These are phyloP conservation scores for Puntigrus tetrazona DNA, from an alignment of 2,113 vertebrate genomes.

Conservation along the genomic window DNA sequence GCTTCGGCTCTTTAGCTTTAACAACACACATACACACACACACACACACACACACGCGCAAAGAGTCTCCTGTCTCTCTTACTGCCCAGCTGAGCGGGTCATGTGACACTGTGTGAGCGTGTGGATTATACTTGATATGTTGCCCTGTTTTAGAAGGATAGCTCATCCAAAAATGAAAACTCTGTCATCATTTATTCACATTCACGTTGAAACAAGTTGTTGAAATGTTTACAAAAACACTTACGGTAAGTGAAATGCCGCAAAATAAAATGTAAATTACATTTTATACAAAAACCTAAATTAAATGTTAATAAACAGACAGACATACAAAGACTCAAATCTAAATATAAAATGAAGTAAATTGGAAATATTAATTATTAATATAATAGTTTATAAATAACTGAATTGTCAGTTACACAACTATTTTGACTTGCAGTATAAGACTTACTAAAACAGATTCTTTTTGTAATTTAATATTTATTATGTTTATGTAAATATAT, in stretches of 20 bases:
- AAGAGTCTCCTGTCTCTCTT: constrained; percentile 31
- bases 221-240: neutral
- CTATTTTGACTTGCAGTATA: neutral
- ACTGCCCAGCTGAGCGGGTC: constrained; percentile 39
- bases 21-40: constrained; percentile 46
- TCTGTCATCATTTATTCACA: neutral
- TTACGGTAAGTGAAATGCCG: neutral
- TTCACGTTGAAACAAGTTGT: neutral
- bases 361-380: too few species aligned
- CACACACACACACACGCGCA: constrained; percentile 4
- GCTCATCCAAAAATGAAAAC: neutral
- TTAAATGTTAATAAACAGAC: neutral
- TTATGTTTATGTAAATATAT: too few species aligned
- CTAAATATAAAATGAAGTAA: too few species aligned
- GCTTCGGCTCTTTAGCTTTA: constrained; percentile 63
- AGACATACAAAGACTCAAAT: neutral
- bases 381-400: too few species aligned
- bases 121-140: neutral
- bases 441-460: too few species aligned
- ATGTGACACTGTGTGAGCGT: constrained; percentile 11
- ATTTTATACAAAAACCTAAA: too few species aligned
- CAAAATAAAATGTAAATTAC: neutral
- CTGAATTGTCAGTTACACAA: neutral
- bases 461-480: too few species aligned
- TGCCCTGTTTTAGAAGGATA: neutral